Evolutionary conservation across 2,797 vertebrate species (phyloP), one percentile per base, ranked within the genome.

Genomic region (Schizopygopsis pylzovi): DNA sequence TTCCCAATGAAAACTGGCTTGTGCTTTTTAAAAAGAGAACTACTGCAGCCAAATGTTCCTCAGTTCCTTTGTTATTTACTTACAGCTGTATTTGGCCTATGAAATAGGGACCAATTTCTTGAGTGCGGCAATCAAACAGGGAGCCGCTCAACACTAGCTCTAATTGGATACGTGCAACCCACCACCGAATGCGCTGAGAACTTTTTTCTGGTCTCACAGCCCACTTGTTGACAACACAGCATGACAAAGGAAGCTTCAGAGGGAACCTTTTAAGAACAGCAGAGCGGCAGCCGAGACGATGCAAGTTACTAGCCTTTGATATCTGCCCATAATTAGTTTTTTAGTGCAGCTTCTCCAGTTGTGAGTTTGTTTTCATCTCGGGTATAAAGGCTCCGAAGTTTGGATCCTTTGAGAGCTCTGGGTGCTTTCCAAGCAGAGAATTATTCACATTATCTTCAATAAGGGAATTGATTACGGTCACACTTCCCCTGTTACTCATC

Each of bases 391-490:
- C 81, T 65, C 54, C 71, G 45, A 72, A 81, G 83, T 83, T 59
- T 85, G 52, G 78, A 76, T 85, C 65, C 72, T 56, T 47, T 45
- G 82, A 75, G 82, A 85, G n/a, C 82, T 79, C 9, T 15, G 61
- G 72, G 16, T 68, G 71, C 79, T 70, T 79, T 88, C 79, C 67
- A 71, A 47, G 65, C 37, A 78, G 78, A 79, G 56, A 86, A 89
- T 88, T 81, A 86, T 88, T 84, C 86, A 84, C 78, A 82, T 84
- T 72, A 73, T 59, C 67, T 81, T 78, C 82, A 82, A 85, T 88
- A 85, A 85, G 33, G 15, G 20, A 72, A 72, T 63, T 88, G 67
- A 86, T 88, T 79, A 79, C 18, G 25, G 45, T 72, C 72, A 84
- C 79, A 84, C 75, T 52, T 82, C 37, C 45, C 25, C 65, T 52